A percentile compares a stretch with the other conserved stretches of the same genome.
These are phyloP conservation scores for Phyllotreta striolata DNA, from an alignment of 2,888 invertebrate genomes.

Conservation along the genomic window DNA sequence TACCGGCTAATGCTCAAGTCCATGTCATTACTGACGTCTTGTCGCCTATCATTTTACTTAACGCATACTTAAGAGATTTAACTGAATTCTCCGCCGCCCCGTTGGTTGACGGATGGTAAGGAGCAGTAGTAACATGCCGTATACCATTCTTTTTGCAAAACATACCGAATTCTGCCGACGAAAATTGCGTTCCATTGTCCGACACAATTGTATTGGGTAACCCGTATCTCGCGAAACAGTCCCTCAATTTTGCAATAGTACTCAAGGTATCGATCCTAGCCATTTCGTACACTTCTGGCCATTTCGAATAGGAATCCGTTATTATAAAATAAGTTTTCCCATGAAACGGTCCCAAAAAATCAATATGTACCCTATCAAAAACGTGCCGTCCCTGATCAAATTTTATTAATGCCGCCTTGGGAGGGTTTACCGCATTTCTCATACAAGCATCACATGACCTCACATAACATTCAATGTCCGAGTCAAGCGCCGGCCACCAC, in stretches of 20 bases:
- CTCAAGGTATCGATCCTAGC: slow-evolving; percentile 23
- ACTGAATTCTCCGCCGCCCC: slow-evolving; percentile 36
- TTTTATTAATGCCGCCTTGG: slow-evolving; percentile 42
- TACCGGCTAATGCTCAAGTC: slow-evolving; percentile 23
- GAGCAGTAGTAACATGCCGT: slow-evolving; percentile 41
- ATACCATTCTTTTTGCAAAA: slow-evolving; percentile 44
- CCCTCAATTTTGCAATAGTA: slow-evolving; percentile 35
- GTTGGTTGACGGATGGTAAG: slow-evolving; percentile 34
- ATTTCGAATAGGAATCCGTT: slow-evolving; percentile 58
- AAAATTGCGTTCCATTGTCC: slow-evolving; percentile 46
- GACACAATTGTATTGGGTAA: slow-evolving; percentile 43
- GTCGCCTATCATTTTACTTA: slow-evolving; percentile 24
- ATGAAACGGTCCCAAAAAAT: slow-evolving; percentile 55
- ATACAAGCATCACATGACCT: slow-evolving; percentile 46
- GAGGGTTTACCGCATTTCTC: slow-evolving; percentile 45
- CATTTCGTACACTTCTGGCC: slow-evolving; percentile 54
- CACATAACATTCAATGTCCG: slow-evolving; percentile 46
- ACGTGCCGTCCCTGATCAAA: slow-evolving; percentile 47
- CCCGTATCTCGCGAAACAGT: slow-evolving; percentile 46
- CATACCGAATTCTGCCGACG: slow-evolving; percentile 41
- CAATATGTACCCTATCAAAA: slow-evolving; percentile 58
- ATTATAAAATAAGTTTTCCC: slow-evolving; percentile 45
- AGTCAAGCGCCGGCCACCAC: slow-evolving; percentile 48
- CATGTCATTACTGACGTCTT: not conserved
- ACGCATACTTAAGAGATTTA: slow-evolving; percentile 33